A percentile compares a stretch with the other conserved stretches of the same genome.
Conservation (phyloP, 1,140 invertebrate genomes). For the Temnothorax nylanderi region DNA sequence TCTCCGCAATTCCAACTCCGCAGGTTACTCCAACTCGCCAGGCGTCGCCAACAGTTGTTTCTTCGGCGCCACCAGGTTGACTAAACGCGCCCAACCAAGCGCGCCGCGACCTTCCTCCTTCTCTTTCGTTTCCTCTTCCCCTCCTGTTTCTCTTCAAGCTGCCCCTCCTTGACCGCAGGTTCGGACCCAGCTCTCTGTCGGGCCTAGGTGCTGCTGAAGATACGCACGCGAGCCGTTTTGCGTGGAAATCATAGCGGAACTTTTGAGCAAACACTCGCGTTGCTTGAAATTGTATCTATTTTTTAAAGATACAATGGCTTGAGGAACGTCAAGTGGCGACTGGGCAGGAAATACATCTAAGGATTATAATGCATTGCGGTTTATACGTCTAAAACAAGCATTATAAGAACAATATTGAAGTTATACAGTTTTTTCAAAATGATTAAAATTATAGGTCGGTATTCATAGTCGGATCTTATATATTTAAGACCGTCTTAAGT, state of each 20-base stretch:
- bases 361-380: too few species aligned
- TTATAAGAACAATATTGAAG: neutral
- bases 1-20: conserved; percentile 32
- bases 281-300: neutral
- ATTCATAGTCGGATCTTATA: too few species aligned
- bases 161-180: conserved; percentile 61
- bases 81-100: conserved; percentile 71
- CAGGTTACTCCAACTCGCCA: conserved; percentile 43
- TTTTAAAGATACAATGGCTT: neutral
- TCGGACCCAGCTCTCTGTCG: conserved; percentile 35
- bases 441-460: neutral
- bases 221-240: neutral
- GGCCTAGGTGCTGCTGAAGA: conserved; percentile 7
- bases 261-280: neutral
- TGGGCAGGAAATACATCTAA: neutral
- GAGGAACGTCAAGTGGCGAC: neutral
- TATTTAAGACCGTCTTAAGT: too few species aligned
- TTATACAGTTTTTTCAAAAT: neutral
- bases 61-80: conserved; percentile 80
- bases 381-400: neutral
- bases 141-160: conserved; percentile 32
- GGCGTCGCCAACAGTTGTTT: conserved; percentile 64
- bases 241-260: neutral
- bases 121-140: conserved; percentile 56
- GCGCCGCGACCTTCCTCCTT: conserved; percentile 53